phyloP scores from a whole-genome alignment of 2,888 invertebrate species.

The Allolobophora icterica region DNA sequence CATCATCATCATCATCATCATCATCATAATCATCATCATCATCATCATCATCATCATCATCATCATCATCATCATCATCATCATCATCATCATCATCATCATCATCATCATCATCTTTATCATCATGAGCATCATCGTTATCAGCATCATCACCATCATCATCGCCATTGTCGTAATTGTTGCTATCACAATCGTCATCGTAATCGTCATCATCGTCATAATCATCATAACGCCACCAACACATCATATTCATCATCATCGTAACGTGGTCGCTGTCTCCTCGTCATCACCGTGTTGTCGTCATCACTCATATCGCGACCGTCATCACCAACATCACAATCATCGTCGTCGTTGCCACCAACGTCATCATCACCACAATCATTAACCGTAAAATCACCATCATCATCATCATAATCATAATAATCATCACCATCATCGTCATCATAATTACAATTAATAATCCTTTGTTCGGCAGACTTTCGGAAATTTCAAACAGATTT shows the following conservation, averaged over 20 bases:
- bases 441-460: not conserved
- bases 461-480: not conserved
- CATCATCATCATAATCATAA: conserved; percentile 19
- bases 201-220: not conserved
- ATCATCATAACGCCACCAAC: not conserved
- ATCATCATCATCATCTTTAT: no score
- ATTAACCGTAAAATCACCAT: not conserved
- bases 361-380: not conserved
- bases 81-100: no score
- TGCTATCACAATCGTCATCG: not conserved
- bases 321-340: not conserved
- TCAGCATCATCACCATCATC: conserved; percentile 6
- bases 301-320: no score
- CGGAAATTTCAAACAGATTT: not conserved
- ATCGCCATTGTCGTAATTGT: not conserved
- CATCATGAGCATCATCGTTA: not conserved
- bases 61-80: no score
- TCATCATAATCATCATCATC: no score
- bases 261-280: no score
- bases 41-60: no score
- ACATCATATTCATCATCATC: not conserved
- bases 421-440: not conserved
- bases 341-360: not conserved
- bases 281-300: not conserved
- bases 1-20: no score